These are phyloP conservation scores for Apogon hyalosoma DNA, from an alignment of 2,797 vertebrate genomes.

Conservation along the genomic window DNA sequence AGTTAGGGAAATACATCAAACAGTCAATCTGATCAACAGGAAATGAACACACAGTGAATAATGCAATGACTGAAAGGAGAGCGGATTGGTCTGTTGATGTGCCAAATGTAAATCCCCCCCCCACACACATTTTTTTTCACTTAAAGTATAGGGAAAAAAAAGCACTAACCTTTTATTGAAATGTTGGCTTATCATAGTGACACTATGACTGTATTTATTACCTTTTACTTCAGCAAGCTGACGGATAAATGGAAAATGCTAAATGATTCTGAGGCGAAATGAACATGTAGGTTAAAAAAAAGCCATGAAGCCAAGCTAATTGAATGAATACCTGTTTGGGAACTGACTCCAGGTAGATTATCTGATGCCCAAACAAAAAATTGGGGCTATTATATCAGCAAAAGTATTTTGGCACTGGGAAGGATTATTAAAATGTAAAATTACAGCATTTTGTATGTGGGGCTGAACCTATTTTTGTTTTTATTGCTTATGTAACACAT, in stretches of 20 bases:
- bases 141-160: conserved; percentile 39
- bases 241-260: conserved; percentile 78
- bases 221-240: conserved; percentile 73
- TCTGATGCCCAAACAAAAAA: conserved; percentile 1
- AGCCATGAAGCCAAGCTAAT: neutral
- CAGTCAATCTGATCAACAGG: conserved; percentile 93
- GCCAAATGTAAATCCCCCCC: conserved; percentile 84
- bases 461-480: conserved; percentile 6
- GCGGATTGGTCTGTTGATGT: conserved; percentile 79
- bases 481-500: conserved; percentile 1
- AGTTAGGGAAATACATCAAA: conserved; percentile 87
- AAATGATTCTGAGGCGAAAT: conserved; percentile 74
- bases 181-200: conserved; percentile 70
- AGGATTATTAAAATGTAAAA: too few relatives aligned
- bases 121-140: conserved; percentile 40
- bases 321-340: conserved; percentile 1
- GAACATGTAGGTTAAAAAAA: conserved; percentile 28
- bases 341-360: conserved; percentile 11
- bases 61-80: conserved; percentile 83
- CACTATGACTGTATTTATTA: conserved; percentile 78
- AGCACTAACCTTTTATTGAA: conserved; percentile 45
- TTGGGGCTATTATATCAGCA: neutral
- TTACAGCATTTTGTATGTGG: conserved; percentile 16
- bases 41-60: conserved; percentile 87
- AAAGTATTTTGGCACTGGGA: too few relatives aligned